Evolutionary conservation across 2,797 vertebrate genomes (phyloP).

Genomic region (Oryzias dopingdopingensis): DNA sequence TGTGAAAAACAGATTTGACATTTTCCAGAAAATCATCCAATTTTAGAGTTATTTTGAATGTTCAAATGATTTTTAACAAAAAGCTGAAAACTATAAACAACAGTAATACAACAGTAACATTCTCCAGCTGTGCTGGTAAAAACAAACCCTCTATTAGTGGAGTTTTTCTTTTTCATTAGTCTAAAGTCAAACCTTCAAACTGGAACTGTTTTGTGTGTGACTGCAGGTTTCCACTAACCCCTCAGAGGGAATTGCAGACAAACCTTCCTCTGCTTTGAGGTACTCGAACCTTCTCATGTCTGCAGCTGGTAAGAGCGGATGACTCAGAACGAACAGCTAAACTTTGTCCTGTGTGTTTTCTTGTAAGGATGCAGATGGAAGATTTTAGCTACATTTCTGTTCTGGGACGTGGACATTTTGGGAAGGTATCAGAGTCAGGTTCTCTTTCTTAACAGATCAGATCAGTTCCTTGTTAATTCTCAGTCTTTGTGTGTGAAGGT

Average conservation of each 20-base stretch:
- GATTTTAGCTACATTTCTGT: conserved; percentile 86
- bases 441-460: neutral
- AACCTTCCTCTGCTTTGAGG: conserved; percentile 50
- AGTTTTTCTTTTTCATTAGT: neutral
- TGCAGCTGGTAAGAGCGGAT: neutral
- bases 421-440: conserved; percentile 63
- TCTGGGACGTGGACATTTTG: conserved; percentile 90
- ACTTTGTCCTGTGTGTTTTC: neutral
- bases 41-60: no score
- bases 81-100: no score
- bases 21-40: no score
- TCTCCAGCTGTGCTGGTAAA: no score
- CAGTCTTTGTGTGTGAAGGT: conserved; percentile 73
- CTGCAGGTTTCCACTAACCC: conserved; percentile 49
- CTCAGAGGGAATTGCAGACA: conserved; percentile 46
- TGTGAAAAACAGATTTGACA: no score
- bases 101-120: no score
- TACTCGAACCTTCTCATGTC: conserved; percentile 32
- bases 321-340: neutral
- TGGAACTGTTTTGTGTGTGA: conserved; percentile 14
- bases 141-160: neutral
- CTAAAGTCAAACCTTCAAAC: no score
- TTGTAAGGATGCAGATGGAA: conserved; percentile 73
- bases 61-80: no score
- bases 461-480: conserved; percentile 1